Base-by-base conservation (phyloP, 2,797 vertebrate genomes). In the Melanotaenia parkinsoni region DNA sequence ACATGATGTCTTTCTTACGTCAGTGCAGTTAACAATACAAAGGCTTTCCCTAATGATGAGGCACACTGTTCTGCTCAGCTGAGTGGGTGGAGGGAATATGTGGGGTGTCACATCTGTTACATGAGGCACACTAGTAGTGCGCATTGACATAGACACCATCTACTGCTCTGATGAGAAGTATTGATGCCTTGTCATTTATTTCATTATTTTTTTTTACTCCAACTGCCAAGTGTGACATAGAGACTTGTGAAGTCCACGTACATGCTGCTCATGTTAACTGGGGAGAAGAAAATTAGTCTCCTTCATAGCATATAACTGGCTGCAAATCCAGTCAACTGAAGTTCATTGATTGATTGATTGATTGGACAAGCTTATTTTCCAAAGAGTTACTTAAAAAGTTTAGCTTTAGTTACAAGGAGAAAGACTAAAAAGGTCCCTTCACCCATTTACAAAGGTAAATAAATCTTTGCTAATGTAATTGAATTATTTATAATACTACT, bases 81-180 rank as follows among this genome's bases (percentile, higher is more conserved):
- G 85, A 74, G 87, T 88, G 87, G 80, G 86, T n/a, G 66, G 81
- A 77, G 67, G 40, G 75, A 86, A 67, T 65, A 80, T 67, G 76
- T 70, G 79, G 24, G 74, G 84, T 37, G 58, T 88, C 88, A 85
- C 84, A 76, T 83, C 83, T 86, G 87, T 76, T 79, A 82, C 59
- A 80, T 86, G 82, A 89, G 83, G 86, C 80, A 67, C 35, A 2
- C 74, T 68, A 80, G 74, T 2, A 45, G 76, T 67, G 22, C 1
- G 33, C 16, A 65, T 63, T 92, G 91, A 91, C 78, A 87, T 67
- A 86, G 67, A 67, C 74, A 63, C 60, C 38, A 37, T 70, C 62
- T 84, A 22, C 74, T 45, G 30, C 33, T 82, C 72, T 35, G 70
- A 72, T 10, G 26, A 67, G 72, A 76, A 67, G 59, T 57, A 72